These are phyloP conservation scores for Odontomyia ornata DNA, from an alignment of 2,888 invertebrate species.

Conservation along the genomic window DNA sequence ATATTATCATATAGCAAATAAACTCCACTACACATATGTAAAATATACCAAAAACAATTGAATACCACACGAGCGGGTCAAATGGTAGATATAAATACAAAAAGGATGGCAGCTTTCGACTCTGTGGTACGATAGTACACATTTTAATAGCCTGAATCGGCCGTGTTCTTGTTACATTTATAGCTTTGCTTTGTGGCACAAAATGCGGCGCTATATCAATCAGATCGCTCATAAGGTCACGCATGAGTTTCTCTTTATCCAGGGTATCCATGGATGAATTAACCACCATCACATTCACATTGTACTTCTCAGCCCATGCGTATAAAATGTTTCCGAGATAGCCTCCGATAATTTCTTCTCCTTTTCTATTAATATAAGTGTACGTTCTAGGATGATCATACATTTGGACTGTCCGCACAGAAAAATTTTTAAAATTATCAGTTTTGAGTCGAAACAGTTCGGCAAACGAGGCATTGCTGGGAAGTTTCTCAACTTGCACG, in stretches of 20 bases:
- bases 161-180: background rate
- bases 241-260: background rate
- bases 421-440: conserved; percentile 4
- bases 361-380: background rate
- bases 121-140: conserved; percentile 7
- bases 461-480: background rate
- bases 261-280: background rate
- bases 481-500: background rate
- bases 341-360: background rate
- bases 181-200: background rate
- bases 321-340: conserved; percentile 2
- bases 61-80: conserved; percentile 3
- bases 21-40: background rate
- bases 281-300: background rate
- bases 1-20: background rate
- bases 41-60: background rate
- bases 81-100: conserved; percentile 23
- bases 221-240: background rate
- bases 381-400: conserved; percentile 25
- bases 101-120: background rate
- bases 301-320: background rate
- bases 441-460: background rate
- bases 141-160: background rate
- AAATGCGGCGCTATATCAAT: conserved; percentile 24
- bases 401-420: background rate